Percentiles rank a stretch among this genome's conserved stretches.
phyloP scores from a whole-genome alignment of 2,888 invertebrate genomes.

The Dexiosoma caninum region DNA sequence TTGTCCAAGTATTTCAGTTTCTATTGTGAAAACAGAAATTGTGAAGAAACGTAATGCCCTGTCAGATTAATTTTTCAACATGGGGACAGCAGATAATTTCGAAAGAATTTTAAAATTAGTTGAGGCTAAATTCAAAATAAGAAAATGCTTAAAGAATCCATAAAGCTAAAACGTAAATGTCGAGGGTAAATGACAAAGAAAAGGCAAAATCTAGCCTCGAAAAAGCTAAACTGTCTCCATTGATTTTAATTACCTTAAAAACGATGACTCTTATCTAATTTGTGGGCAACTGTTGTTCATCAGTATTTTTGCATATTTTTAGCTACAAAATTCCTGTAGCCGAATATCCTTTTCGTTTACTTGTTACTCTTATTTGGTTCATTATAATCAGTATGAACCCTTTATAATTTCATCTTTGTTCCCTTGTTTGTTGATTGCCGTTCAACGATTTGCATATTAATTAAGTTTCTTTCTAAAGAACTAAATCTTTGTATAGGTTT shows the following conservation, averaged over 20 bases:
- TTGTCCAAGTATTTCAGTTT: no score
- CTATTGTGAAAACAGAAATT: no score
- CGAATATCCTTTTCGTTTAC: not conserved
- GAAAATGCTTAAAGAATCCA: no score
- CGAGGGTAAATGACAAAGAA: no score
- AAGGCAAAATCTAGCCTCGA: no score
- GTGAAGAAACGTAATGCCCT: no score
- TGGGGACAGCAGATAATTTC: no score
- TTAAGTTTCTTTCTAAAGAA: slow-evolving; percentile 14
- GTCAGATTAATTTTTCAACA: no score
- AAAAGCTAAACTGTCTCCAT: no score
- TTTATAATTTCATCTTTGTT: not conserved
- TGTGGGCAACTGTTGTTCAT: not conserved
- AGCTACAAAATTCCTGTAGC: not conserved
- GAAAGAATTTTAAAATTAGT: no score
- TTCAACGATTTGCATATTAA: slow-evolving; percentile 43
- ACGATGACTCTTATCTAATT: not conserved
- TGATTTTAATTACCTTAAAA: not conserved
- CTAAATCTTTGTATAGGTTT: not conserved
- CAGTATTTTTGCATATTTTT: slow-evolving; percentile 3
- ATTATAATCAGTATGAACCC: not conserved
- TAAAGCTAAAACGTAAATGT: no score
- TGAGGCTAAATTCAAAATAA: no score
- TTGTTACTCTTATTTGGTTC: not conserved
- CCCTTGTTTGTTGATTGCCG: slow-evolving; percentile 7